Base-by-base conservation (phyloP, 2,113 vertebrate species). In the Chionomys nivalis region DNA sequence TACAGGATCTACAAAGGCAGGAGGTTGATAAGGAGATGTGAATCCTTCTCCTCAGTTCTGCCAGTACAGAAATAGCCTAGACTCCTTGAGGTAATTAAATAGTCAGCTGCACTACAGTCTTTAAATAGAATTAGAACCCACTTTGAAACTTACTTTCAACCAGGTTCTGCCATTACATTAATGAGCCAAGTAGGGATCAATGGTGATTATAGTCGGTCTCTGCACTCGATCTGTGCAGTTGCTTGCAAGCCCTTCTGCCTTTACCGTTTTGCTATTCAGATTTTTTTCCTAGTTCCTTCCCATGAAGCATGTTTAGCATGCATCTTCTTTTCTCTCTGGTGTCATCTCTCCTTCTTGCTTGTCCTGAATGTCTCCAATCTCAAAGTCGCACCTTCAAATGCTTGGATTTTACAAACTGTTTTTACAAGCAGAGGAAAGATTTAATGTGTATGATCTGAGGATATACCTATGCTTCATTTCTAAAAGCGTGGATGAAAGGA, bases 81-180 rank as follows among this genome's bases (percentile, higher is more conserved):
- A 83, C 70, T 94, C 79, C 88, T 88, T n/a, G 86, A 66, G 31
- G 90, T 94, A 93, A 97, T 97, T 96, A 95, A 97, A 95, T 89
- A 96, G 72, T 94, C 36, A 82, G 90, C 86, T 87, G 77, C 81
- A 91, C 88, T 91, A 91, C 83, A 87, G 86, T 97, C 94, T 96
- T 96, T 97, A 96, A 96, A 97, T 90, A 95, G 95, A 96, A 93
- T 96, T 96, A 93, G 78, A 96, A 95, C 86, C 96, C 83, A 95
- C 42, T 89, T 96, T 91, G 63, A 85, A 97, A 95, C 63, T 90
- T 91, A 89, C 94, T 98, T 95, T 96, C 77, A 96, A 94, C 73
- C 55, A 94, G 89, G n/a, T 96, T 94, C 82, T 96, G 81, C 78
- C 42, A 93, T 96, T 94, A 96, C 88, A 93, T 86, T 97, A 97